A percentile compares a stretch with the other conserved stretches of the same genome.
Evolutionary conservation across 2,113 vertebrate species (phyloP).

Genomic region (Apeltes quadracus): DNA sequence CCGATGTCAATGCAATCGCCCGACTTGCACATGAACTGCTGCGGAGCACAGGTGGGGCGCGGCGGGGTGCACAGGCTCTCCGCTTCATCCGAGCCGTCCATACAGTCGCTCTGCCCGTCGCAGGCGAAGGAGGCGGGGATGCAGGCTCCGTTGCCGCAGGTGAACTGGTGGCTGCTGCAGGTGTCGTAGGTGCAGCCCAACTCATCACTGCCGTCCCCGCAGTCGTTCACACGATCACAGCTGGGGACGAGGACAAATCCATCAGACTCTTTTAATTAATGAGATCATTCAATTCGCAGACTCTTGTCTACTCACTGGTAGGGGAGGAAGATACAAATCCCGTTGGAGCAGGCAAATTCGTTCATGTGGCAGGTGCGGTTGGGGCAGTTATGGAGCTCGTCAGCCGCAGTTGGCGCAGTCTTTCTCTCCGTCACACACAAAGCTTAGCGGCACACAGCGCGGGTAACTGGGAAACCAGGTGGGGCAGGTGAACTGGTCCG

Average conservation of each 20-base stretch:
- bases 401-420: constrained; percentile 84
- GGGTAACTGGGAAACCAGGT: constrained; percentile 80
- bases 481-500: constrained; percentile 88
- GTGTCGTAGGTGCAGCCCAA: constrained; percentile 81
- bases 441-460: constrained; percentile 84
- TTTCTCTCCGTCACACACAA: constrained; percentile 89
- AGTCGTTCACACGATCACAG: constrained; percentile 77
- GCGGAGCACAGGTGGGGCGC: constrained; percentile 81
- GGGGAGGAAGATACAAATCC: constrained; percentile 67
- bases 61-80: constrained; percentile 67
- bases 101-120: constrained; percentile 73
- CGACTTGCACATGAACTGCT: constrained; percentile 89
- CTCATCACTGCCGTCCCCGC: constrained; percentile 89
- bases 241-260: constrained; percentile 37
- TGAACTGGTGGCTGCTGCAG: constrained; percentile 72
- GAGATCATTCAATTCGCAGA: not conserved
- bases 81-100: constrained; percentile 75
- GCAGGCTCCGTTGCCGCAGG: constrained; percentile 76
- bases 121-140: constrained; percentile 56
- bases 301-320: constrained; percentile 61
- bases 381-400: constrained; percentile 78
- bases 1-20: constrained; percentile 87
- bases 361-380: constrained; percentile 77
- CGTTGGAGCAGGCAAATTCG: constrained; percentile 76
- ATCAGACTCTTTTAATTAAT: constrained; percentile 4